Conservation (phyloP, 2,113 vertebrate species). For the Piprites chloris region DNA sequence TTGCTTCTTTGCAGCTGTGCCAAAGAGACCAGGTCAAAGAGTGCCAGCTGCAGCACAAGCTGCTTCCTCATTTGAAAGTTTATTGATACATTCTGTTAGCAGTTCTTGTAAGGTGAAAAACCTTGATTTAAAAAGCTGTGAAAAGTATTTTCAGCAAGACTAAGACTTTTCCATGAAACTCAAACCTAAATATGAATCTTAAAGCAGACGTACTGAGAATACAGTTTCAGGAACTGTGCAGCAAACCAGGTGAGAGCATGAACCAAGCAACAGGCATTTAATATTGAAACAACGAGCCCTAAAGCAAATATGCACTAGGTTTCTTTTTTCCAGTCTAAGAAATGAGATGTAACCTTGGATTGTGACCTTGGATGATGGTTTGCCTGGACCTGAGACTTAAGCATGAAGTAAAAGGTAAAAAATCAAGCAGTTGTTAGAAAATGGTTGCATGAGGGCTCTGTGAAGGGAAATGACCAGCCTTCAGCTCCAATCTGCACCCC, state of each 20-base stretch:
- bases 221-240: not conserved
- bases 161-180: not conserved
- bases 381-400: not conserved
- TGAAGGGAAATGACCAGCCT: not conserved
- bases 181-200: not conserved
- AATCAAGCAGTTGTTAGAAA: not conserved
- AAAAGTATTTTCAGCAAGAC: not conserved
- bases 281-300: not conserved
- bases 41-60: not conserved
- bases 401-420: not conserved
- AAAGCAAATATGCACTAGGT: not conserved
- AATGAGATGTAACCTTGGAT: not conserved
- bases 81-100: not conserved
- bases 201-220: not conserved
- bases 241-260: not conserved
- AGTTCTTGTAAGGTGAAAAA: not conserved
- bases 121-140: not conserved
- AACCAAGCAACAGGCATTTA: not conserved
- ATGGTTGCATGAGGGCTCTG: rapidly evolving
- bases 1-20: not conserved
- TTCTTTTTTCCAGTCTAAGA: not conserved
- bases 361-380: not conserved
- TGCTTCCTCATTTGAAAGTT: not conserved
- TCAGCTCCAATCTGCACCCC: not conserved
- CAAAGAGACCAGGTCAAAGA: not conserved